phyloP scores from a whole-genome alignment of 2,888 invertebrate genomes.

The Coenonympha glycerion region DNA sequence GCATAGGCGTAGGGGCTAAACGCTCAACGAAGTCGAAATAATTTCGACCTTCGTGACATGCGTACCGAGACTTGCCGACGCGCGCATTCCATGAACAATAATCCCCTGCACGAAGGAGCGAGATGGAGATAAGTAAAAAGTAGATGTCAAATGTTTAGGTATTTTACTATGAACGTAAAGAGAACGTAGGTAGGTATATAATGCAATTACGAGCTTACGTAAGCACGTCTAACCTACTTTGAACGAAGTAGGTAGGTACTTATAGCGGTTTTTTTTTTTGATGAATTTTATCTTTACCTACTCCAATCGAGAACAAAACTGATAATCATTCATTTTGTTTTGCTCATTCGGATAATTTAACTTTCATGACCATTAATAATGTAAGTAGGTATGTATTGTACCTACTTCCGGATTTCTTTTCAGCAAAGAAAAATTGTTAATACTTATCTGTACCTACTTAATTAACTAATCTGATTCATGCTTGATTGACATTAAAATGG shows the following conservation, averaged over 20 bases:
- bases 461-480: neutral
- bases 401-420: too few species aligned
- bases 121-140: conserved; percentile 65
- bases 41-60: conserved; percentile 43
- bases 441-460: too few species aligned
- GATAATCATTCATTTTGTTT: conserved; percentile 7
- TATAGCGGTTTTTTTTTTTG: conserved; percentile 33
- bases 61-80: conserved; percentile 70
- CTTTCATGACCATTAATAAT: conserved; percentile 16
- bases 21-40: conserved; percentile 27
- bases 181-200: conserved; percentile 67
- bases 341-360: conserved; percentile 11
- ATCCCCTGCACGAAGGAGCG: conserved; percentile 61
- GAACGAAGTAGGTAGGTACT: conserved; percentile 34
- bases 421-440: too few species aligned
- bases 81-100: conserved; percentile 73
- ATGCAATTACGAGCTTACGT: conserved; percentile 68
- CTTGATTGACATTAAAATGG: too few species aligned
- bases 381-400: too few species aligned
- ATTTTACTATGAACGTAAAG: conserved; percentile 67
- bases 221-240: conserved; percentile 67
- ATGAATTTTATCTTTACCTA: conserved; percentile 12
- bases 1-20: conserved; percentile 25
- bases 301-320: conserved; percentile 8
- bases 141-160: conserved; percentile 74